A percentile compares a stretch with the other conserved stretches of the same genome.
Conservation (phyloP, 2,113 vertebrate species). For the Poeciliopsis retropinna region DNA sequence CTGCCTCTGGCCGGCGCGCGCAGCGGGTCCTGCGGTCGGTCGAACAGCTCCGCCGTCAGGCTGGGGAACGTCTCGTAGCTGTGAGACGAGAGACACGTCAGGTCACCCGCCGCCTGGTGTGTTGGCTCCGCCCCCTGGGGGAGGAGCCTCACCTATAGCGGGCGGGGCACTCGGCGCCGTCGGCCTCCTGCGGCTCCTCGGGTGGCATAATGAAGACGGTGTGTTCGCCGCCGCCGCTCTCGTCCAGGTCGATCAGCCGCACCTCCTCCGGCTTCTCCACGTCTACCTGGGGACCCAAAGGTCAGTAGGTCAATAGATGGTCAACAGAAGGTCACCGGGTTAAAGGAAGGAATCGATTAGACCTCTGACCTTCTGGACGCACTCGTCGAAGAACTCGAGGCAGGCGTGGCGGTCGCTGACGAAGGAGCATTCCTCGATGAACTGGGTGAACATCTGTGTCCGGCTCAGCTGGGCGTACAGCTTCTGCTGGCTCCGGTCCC, state of each 20-base stretch:
- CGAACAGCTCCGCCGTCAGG: slow-evolving; percentile 85
- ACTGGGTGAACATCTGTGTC: slow-evolving; percentile 96
- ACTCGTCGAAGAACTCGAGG: slow-evolving; percentile 94
- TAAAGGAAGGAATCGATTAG: background rate
- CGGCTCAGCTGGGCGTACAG: slow-evolving; percentile 87
- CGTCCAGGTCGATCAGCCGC: slow-evolving; percentile 88
- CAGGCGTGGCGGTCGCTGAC: slow-evolving; percentile 89
- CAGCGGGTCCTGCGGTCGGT: slow-evolving; percentile 85
- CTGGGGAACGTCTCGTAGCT: slow-evolving; percentile 91
- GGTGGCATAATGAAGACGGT: slow-evolving; percentile 95
- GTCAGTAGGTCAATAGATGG: background rate
- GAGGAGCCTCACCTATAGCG: slow-evolving; percentile 81
- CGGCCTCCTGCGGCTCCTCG: slow-evolving; percentile 82
- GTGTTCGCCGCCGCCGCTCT: slow-evolving; percentile 88
- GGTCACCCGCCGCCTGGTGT: background rate
- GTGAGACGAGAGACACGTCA: background rate
- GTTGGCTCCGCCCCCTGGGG: background rate
- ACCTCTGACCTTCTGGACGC: slow-evolving; percentile 86
- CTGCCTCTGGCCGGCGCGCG: slow-evolving; percentile 84
- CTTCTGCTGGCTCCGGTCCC: slow-evolving; percentile 89
- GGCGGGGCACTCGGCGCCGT: slow-evolving; percentile 82
- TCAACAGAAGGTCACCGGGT: background rate
- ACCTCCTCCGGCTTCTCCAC: slow-evolving; percentile 88
- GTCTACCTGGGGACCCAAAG: slow-evolving; percentile 77
- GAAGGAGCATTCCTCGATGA: slow-evolving; percentile 95